These are phyloP conservation scores for Tethea ocularis DNA, from an alignment of 2,888 invertebrate genomes.

Conservation along the genomic window DNA sequence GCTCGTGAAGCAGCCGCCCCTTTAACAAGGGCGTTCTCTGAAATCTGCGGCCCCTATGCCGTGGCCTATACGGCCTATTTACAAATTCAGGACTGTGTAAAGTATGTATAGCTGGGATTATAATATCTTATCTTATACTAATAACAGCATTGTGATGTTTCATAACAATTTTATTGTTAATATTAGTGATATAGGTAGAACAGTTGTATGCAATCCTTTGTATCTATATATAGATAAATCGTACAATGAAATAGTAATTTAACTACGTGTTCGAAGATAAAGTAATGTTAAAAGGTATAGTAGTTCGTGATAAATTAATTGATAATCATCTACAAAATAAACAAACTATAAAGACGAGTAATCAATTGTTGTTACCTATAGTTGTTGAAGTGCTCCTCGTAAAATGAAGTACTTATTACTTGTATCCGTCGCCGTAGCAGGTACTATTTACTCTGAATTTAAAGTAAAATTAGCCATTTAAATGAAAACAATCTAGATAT, in stretches of 20 bases:
- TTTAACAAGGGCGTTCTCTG: too few relatives aligned
- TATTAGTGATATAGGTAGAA: background rate
- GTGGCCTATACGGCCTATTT: too few relatives aligned
- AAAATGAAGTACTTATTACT: slow-evolving; percentile 48
- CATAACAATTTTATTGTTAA: background rate
- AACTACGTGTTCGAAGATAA: slow-evolving; percentile 10
- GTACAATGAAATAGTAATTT: slow-evolving; percentile 8
- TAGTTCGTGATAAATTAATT: background rate
- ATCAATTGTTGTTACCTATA: background rate
- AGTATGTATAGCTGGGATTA: too few relatives aligned
- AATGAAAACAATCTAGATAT: too few relatives aligned
- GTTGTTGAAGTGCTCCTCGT: background rate
- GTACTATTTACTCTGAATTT: slow-evolving; percentile 21
- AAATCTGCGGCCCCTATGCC: too few relatives aligned
- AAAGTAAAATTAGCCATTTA: too few relatives aligned
- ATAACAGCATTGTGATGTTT: background rate
- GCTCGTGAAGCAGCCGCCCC: too few relatives aligned
- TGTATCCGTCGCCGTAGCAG: slow-evolving; percentile 52
- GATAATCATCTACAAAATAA: background rate
- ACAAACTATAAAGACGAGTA: background rate
- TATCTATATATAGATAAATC: background rate
- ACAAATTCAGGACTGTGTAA: too few relatives aligned
- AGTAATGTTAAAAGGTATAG: background rate
- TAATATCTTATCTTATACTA: background rate
- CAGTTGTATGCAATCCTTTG: background rate